Percentiles rank a stretch among this genome's conserved stretches.
These are phyloP conservation scores for Lamellibrachia satsuma DNA, from an alignment of 2,888 invertebrate species.

Conservation along the genomic window DNA sequence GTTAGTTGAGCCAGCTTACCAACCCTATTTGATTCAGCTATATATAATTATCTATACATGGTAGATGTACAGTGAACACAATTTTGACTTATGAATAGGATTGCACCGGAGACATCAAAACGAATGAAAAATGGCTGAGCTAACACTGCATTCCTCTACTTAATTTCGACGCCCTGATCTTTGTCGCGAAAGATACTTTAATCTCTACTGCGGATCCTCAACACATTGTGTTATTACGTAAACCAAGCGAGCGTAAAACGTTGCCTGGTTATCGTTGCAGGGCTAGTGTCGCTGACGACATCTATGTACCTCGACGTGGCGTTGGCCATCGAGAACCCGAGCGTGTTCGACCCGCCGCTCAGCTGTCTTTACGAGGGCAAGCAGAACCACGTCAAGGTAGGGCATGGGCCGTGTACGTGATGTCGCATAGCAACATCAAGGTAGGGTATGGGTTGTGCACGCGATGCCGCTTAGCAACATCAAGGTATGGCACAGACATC, in stretches of 20 bases:
- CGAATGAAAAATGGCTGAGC: no score
- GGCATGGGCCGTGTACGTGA: neutral
- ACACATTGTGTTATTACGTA: neutral
- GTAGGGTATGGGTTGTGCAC: neutral
- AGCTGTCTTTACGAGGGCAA: conserved; percentile 26
- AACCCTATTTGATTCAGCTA: no score
- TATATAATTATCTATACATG: no score
- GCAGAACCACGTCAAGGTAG: neutral
- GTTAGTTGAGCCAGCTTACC: no score
- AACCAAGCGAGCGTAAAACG: neutral
- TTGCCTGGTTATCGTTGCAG: conserved; percentile 21
- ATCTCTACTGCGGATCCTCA: neutral
- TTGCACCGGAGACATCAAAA: no score
- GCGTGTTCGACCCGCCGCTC: conserved; percentile 33
- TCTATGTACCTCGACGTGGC: conserved; percentile 39
- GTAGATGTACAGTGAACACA: no score
- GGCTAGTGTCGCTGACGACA: conserved; percentile 34
- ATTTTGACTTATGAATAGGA: no score
- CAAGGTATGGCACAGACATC: neutral
- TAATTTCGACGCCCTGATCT: no score
- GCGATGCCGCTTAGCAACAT: neutral
- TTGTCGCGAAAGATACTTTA: no score
- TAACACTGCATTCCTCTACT: no score
- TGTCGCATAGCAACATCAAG: neutral
- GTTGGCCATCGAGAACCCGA: conserved; percentile 35